Percentiles rank a stretch among this genome's conserved stretches.
Evolutionary conservation across 2,113 vertebrate genomes (phyloP).

Genomic region (Anolis sagrei): DNA sequence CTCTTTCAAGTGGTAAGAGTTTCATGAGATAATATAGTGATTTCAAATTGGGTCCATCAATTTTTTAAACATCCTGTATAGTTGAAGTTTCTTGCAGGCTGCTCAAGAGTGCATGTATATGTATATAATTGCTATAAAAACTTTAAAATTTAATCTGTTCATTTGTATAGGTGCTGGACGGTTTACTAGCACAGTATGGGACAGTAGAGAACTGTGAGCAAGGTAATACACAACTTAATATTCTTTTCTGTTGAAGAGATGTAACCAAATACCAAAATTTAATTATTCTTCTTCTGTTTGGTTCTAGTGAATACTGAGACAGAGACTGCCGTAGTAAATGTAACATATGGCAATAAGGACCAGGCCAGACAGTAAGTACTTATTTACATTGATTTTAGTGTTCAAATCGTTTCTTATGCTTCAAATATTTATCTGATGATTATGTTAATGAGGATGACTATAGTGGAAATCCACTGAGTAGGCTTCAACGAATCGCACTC

Average conservation of each 20-base stretch:
- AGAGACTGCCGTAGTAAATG: conserved; percentile 97
- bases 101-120: neutral
- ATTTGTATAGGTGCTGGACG: conserved; percentile 84
- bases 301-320: conserved; percentile 95
- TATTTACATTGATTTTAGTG: conserved; percentile 6
- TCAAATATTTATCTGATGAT: conserved; percentile 3
- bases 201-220: conserved; percentile 92
- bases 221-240: conserved; percentile 77
- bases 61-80: neutral
- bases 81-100: neutral
- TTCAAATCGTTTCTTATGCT: neutral
- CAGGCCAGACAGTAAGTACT: conserved; percentile 96
- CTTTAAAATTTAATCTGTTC: conserved; percentile 40
- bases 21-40: neutral
- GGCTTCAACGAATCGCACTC: no score
- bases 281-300: conserved; percentile 48
- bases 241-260: conserved; percentile 48
- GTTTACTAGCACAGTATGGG: conserved; percentile 90
- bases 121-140: neutral
- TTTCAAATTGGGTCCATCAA: neutral
- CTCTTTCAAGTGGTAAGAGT: no score
- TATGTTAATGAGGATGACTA: neutral
- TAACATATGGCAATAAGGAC: conserved; percentile 94
- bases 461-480: no score
- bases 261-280: conserved; percentile 42